Evolutionary conservation across 2,888 invertebrate species (phyloP), one percentile per base, ranked within the genome.

Genomic region (Andricus curvator): DNA sequence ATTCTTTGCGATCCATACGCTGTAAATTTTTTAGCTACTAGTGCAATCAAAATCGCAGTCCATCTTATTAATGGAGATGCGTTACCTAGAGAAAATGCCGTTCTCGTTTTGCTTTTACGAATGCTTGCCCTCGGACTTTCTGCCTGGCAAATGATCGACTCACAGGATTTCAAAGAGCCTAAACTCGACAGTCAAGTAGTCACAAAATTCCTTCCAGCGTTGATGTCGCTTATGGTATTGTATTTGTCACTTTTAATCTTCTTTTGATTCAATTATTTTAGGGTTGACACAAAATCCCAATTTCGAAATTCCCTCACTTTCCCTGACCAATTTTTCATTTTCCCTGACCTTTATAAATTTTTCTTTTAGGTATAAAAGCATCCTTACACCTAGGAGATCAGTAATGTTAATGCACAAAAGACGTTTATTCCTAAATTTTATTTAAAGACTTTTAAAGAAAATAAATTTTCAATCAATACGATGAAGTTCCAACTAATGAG

Each of bases 91-190:
- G 98, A 99, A 88, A 98, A 98, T 92, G 96, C 97, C 80, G 97
- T 99, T 85, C 94, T 99, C 82, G 97, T 98, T 86, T 93, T 99
- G 37, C 93, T 99, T 81, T 93, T 99, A 80, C 94, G 99, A 90
- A 98, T 99, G 98, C 93, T 99, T 85, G 97, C 98, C 0, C 93
- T 99, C 66, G 99, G 99, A 0, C 93, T 99, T 65, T 97, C 98
- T 92, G 98, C 98, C 6, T 99, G 99, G 98, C 96, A 97, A 51
- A 99, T 99, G 97, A 98, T 99, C 85, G 98, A 98, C 92, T 97
- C 98, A 2, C 96, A 97, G 93, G 97, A 97, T 87, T 99, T 98
- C 89, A 98, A 98, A 90, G 99, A 99, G 92, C 98, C 99, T 0
- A 98, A 98, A 93, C 94, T 99, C 81, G 98, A 99, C 88, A 96